These are phyloP conservation scores for Erythrocercus mccallii DNA, from an alignment of 2,113 vertebrate species.

Conservation along the genomic window DNA sequence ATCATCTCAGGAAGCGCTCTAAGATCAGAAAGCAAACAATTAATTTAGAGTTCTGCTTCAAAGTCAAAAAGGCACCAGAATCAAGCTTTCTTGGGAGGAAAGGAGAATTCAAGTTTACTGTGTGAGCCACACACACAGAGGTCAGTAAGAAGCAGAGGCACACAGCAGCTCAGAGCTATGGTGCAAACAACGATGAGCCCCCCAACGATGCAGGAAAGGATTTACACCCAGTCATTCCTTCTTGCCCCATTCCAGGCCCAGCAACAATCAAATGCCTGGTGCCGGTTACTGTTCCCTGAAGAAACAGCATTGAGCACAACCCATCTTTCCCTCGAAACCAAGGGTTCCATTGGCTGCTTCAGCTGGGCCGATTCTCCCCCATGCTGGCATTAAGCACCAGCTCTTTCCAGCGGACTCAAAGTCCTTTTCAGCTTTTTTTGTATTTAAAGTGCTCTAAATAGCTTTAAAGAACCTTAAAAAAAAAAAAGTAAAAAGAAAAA, in stretches of 20 bases:
- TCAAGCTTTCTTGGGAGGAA: not conserved
- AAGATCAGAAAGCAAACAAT: not conserved
- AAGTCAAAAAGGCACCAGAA: not conserved
- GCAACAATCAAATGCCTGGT: not conserved
- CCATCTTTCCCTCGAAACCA: not conserved
- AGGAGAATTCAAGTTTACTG: not conserved
- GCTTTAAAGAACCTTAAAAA: constrained; percentile 54
- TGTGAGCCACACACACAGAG: not conserved
- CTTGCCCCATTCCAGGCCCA: not conserved
- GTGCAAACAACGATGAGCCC: not conserved
- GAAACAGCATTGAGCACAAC: not conserved
- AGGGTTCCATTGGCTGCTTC: constrained; percentile 7
- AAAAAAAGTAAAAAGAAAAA: not conserved
- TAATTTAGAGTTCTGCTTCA: not conserved
- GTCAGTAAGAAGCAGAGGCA: not conserved
- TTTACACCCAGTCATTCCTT: not conserved
- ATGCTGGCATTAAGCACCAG: constrained; percentile 43
- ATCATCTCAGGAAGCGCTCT: not conserved
- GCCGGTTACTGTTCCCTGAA: not conserved
- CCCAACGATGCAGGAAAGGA: not conserved
- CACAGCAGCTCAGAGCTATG: not conserved
- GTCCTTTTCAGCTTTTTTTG: constrained; percentile 71
- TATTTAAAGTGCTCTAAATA: constrained; percentile 71
- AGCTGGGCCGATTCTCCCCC: not conserved
- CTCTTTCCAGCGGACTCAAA: constrained; percentile 28